Base-by-base conservation (phyloP, 2,113 vertebrate genomes). In the Hymenochirus boettgeri region DNA sequence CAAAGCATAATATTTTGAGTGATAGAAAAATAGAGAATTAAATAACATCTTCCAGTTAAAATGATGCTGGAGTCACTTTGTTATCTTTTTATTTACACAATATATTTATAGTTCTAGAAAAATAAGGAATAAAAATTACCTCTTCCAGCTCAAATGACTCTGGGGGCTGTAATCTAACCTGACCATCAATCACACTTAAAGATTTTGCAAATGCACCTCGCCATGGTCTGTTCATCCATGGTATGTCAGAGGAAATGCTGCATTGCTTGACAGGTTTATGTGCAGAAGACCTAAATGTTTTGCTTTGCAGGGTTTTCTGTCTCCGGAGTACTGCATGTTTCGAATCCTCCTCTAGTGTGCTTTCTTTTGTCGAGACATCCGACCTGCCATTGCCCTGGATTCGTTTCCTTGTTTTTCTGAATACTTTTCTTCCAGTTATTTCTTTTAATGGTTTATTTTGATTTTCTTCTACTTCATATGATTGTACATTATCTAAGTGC, bases 121-220 rank as follows among this genome's bases (percentile, higher is more conserved):
- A 31, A 35, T 9, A 35, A 1, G 15, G 9, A 15, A 27, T 12
- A 25, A 57, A 31, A 18, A 53, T 80, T 70, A 86, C 80, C 77
- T 88, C 82, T 75, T 86, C 80, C 75, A 86, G 73, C 77, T 90
- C 84, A 71, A 82, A 87, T 5, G 61, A 89, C 7, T 77, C 77
- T 63, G 70, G 62, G 18, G 57, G 29, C 67, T 76, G 72, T 3
- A 27, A 24, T 33, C 6, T 13, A 4, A 7, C 56, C 25, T 67
- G 45, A 42, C 15, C 1, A n/a, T n/a, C n/a, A n/a, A n/a, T n/a
- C n/a, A n/a, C n/a, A n/a, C 50, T 76, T 42, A 81, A 37, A 1
- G 2, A 66, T 35, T 73, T 60, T 39, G 73, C 57, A 57, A 64
- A 4, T 7, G 57, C 58, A 18, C 29, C 65, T 35, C 33, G 70